phyloP scores from a whole-genome alignment of 1,140 invertebrate species.

The Magallana gigas region DNA sequence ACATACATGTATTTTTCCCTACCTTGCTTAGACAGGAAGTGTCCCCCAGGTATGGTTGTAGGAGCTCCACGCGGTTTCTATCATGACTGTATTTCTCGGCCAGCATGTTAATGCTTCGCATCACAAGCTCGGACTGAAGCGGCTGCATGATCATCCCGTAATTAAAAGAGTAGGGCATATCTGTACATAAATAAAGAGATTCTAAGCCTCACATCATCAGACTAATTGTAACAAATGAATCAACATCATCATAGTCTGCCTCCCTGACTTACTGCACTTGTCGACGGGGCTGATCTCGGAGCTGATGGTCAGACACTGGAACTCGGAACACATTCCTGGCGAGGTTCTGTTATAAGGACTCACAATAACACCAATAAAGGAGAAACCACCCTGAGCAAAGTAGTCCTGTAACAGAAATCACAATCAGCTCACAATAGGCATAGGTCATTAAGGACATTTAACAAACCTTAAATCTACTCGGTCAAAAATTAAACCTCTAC shows the following conservation, averaged over 20 bases:
- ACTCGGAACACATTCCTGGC: conserved; percentile 63
- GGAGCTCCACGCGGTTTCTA: conserved; percentile 64
- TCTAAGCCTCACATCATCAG: not conserved
- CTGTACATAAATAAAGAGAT: conserved; percentile 53
- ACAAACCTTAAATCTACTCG: too few relatives aligned
- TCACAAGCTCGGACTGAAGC: conserved; percentile 55
- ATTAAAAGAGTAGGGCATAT: conserved; percentile 71
- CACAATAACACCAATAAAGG: conserved; percentile 83
- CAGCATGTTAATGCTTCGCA: conserved; percentile 60
- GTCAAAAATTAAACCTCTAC: too few relatives aligned
- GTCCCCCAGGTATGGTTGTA: conserved; percentile 59
- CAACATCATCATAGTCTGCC: not conserved
- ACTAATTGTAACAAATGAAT: not conserved
- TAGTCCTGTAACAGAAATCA: conserved; percentile 79
- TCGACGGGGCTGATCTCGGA: conserved; percentile 59
- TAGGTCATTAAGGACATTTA: too few relatives aligned
- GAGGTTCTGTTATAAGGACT: conserved; percentile 80
- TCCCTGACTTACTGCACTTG: conserved; percentile 68
- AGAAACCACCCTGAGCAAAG: conserved; percentile 81
- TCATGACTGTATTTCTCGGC: conserved; percentile 68
- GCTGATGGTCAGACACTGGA: conserved; percentile 73
- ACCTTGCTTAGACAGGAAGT: conserved; percentile 72
- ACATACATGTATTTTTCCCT: not conserved
- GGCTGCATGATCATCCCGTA: conserved; percentile 61
- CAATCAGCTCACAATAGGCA: not conserved